Percentiles rank a stretch among this genome's conserved stretches.
These are phyloP conservation scores for Galemys pyrenaicus DNA, from an alignment of 2,113 vertebrate species.

Conservation along the genomic window DNA sequence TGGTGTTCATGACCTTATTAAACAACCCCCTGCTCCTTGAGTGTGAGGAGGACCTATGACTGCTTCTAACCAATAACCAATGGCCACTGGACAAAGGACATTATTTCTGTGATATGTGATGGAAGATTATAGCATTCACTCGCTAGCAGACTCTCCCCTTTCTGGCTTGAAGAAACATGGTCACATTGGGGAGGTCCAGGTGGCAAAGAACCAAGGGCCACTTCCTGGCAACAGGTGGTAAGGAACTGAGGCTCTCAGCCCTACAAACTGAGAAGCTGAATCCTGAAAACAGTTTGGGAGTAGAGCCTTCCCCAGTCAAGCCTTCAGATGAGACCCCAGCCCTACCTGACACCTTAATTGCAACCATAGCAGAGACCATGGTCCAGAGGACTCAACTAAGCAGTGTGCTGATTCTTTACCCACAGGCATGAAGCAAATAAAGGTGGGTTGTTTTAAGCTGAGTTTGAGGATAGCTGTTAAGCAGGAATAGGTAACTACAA, in stretches of 20 bases:
- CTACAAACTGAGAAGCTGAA: not conserved
- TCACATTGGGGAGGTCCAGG: fast-evolving
- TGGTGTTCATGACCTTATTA: fast-evolving
- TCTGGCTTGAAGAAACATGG: not conserved
- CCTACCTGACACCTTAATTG: fast-evolving
- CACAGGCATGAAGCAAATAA: too few species aligned
- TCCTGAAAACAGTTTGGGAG: not conserved
- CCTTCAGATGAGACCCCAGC: not conserved
- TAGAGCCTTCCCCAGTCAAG: not conserved
- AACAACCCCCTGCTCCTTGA: fast-evolving
- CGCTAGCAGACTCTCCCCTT: not conserved
- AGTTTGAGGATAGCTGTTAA: not conserved
- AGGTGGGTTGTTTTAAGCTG: not conserved
- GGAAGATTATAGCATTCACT: fast-evolving
- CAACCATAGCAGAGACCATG: not conserved
- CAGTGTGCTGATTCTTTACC: fast-evolving
- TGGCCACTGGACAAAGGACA: not conserved
- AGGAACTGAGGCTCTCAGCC: not conserved
- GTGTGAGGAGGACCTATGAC: too few species aligned
- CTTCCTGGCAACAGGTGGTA: fast-evolving
- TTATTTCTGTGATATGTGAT: fast-evolving
- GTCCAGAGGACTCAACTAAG: not conserved
- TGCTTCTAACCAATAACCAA: not conserved
- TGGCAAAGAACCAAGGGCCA: not conserved
- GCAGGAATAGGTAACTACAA: too few species aligned